Evolutionary conservation across 2,888 invertebrate genomes (phyloP).

Genomic region (Drosophila infuscata): DNA sequence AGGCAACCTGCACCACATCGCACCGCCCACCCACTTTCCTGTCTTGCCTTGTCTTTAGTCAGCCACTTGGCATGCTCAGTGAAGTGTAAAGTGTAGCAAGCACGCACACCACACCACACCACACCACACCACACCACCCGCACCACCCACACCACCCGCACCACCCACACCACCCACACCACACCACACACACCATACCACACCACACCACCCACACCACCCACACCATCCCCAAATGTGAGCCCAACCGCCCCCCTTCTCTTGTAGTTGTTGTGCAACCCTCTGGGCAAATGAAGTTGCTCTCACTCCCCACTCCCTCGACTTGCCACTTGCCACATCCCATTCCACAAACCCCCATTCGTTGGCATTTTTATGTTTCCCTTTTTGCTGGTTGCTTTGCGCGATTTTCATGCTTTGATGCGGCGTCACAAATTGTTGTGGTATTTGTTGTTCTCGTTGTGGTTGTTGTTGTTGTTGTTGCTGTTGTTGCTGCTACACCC

Average conservation of each 20-base stretch:
- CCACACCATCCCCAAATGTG: not conserved
- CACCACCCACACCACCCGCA: not conserved
- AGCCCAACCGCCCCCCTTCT: conserved; percentile 2
- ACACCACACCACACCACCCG: conserved; percentile 13
- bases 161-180: not conserved
- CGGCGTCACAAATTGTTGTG: conserved; percentile 82
- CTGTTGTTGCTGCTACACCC: conserved; percentile 34
- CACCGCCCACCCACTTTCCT: not conserved
- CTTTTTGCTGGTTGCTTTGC: conserved; percentile 66
- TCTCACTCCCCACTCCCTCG: conserved; percentile 12
- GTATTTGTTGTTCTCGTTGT: conserved; percentile 68
- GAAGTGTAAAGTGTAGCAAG: conserved; percentile 75
- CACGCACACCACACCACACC: conserved; percentile 37
- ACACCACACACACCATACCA: not conserved
- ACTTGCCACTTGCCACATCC: not conserved
- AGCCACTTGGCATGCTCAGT: conserved; percentile 77
- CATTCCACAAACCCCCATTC: not conserved
- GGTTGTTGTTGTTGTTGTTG: conserved; percentile 40
- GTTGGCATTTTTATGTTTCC: conserved; percentile 57
- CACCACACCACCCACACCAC: not conserved
- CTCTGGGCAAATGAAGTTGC: conserved; percentile 65
- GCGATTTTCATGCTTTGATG: conserved; percentile 80
- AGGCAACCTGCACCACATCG: conserved; percentile 4
- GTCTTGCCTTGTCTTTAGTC: conserved; percentile 29
- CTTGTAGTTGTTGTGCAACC: conserved; percentile 15